Evolutionary conservation across 2,113 vertebrate species (phyloP), one percentile per base, ranked within the genome.

Genomic region (Morone chrysops): DNA sequence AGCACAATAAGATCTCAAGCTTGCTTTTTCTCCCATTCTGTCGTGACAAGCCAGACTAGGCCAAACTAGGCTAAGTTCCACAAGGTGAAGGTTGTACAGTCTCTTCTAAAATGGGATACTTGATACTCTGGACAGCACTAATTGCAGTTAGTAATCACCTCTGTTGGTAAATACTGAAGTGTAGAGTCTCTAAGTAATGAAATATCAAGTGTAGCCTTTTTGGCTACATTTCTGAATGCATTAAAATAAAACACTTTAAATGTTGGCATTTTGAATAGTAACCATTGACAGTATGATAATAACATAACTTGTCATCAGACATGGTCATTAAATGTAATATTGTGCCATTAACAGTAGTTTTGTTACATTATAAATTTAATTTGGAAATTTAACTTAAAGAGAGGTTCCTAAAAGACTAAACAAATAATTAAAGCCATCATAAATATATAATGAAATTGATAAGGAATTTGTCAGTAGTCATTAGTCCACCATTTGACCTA

Each of bases 111-210:
- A 41, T 25, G 36, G 31, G 65, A 61, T 43, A 84, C 18, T 14
- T 31, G 62, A 79, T 54, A 68, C 63, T 36, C 6, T n/a, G 38
- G 45, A 10, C 7, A 56, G 40, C 25, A 13, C 57, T 84, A 63
- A 84, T 50, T 70, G 57, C 43, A 41, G 59, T 60, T 45, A 75
- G 51, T 79, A 82, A 82, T 82, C 43, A 75, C 57, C 14, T 67
- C n/a, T 25, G 48, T 14, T 62, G 69, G 25, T 68, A 74, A 74
- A 74, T 59, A 50, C 70, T 13, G 20, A 41, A 31, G 20, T 36
- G 50, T 57, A 51, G 31, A 25, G 67, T 51, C 71, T 50, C 56
- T 36, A 45, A 20, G 50, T 47, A 66, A n/a, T 56, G 10, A 6
- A 31, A 56, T 20, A 66, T 36, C 16, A 45, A 25, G 59, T 75